Conservation (phyloP, 2,888 invertebrate genomes). For the Parochlus steinenii region DNA sequence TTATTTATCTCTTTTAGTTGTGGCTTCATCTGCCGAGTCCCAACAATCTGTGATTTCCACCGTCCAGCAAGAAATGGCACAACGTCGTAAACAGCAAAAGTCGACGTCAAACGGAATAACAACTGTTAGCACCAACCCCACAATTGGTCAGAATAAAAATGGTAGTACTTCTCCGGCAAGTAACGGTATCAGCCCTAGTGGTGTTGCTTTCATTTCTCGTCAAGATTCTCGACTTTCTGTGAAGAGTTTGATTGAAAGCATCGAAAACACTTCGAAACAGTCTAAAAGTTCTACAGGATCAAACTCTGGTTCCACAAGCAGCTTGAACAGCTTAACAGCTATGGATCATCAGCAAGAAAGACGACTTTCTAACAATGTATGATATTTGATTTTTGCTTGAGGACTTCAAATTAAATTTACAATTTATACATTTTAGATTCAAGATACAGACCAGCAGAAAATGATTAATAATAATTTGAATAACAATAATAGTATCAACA, state of each 20-base stretch:
- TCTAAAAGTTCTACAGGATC: slow-evolving; percentile 33
- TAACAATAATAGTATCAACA: slow-evolving; percentile 9
- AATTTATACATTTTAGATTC: too few species aligned
- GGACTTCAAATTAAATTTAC: not conserved
- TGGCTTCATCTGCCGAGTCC: slow-evolving; percentile 27
- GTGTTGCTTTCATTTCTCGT: slow-evolving; percentile 19
- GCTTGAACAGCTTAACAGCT: slow-evolving; percentile 35
- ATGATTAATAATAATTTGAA: slow-evolving; percentile 9
- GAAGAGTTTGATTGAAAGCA: slow-evolving; percentile 78
- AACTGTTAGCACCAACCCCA: not conserved
- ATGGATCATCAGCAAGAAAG: slow-evolving; percentile 5
- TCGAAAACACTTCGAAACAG: slow-evolving; percentile 71
- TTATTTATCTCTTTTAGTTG: slow-evolving; percentile 12
- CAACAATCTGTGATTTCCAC: slow-evolving; percentile 36
- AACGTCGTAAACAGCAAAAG: slow-evolving; percentile 31
- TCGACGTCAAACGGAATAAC: too few species aligned
- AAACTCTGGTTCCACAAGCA: slow-evolving; percentile 47
- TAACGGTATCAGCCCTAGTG: not conserved
- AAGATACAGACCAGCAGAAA: slow-evolving; percentile 19
- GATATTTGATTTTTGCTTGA: not conserved
- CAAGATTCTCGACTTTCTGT: slow-evolving; percentile 69
- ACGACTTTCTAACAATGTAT: not conserved
- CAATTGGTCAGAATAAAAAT: not conserved
- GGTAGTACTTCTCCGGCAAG: not conserved
- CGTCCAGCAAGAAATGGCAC: slow-evolving; percentile 39